Evolutionary conservation across 2,888 invertebrate species (phyloP), one percentile per base, ranked within the genome.

Genomic region (Sinhomidia bicolor): DNA sequence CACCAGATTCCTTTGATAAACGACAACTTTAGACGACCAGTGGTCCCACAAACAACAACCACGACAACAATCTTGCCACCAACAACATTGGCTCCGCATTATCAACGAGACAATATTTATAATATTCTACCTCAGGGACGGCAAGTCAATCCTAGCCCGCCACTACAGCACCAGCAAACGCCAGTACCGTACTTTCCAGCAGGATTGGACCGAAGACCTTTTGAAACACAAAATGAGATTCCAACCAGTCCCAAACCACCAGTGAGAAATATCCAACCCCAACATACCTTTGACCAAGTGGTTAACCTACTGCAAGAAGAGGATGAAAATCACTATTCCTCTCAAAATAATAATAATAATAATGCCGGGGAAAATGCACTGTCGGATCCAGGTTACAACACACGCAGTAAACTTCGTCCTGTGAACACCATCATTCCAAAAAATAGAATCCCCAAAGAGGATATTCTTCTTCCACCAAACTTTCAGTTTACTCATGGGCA

Each of bases 391-490:
- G 71, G 83, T 36, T 88, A 57, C 51, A 85, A 85, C 44, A 90
- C 86, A 7, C 89, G 89, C 7, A 83, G 86, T 23, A 89, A 86
- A 71, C 82, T 91, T 10, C 60, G 91, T n/a, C 91, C 91, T n/a
- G 89, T 91, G 12, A 91, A 91, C 23, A 90, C 90, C 5, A 54
- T 91, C 44, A 84, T 90, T 54, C 90, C 91, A 1, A 87, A 90
- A 80, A 91, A 91, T 80, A 65, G 90, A 6, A 85, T 90, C 71
- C 90, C 90, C 9, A 88, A 89, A 36, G 90, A 90, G 54, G 90
- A 90, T 36, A 88, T 89, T 32, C 29, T 90, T n/a, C 68, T 87
- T 1, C 89, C 89, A 0, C 90, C 85, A 12, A 89, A 90, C 47
- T 90, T 90, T 78, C 89, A 62, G 29, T 89, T 79, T 23, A 83